A percentile compares a stretch with the other conserved stretches of the same genome.
These are phyloP conservation scores for Semnornis frantzii DNA, from an alignment of 2,113 vertebrate genomes.

Conservation along the genomic window DNA sequence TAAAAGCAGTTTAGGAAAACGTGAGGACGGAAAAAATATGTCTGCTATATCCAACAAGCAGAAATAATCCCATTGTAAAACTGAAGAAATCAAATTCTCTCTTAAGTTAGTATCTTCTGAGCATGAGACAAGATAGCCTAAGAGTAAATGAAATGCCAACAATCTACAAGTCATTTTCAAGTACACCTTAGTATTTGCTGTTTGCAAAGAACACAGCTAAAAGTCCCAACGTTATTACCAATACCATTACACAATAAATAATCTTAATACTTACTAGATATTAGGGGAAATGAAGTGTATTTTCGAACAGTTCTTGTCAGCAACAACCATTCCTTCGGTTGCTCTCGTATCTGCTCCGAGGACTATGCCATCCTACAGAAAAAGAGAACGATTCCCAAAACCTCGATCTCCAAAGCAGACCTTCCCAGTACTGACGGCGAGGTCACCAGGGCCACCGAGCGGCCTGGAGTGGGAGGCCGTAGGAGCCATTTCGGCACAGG, in stretches of 20 bases:
- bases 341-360: conserved; percentile 95
- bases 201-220: accelerated
- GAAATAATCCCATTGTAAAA: background rate
- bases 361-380: conserved; percentile 87
- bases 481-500: background rate
- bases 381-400: accelerated
- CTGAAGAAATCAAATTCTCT: accelerated
- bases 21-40: background rate
- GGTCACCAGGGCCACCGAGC: background rate
- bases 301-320: conserved; percentile 98
- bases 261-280: conserved; percentile 86
- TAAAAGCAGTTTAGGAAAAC: background rate
- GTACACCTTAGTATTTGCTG: accelerated
- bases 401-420: accelerated
- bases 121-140: background rate
- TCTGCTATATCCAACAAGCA: accelerated
- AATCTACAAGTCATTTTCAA: background rate
- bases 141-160: accelerated
- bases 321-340: conserved; percentile 95
- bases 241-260: accelerated
- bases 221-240: background rate
- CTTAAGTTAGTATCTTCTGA: background rate
- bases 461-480: background rate
- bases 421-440: accelerated
- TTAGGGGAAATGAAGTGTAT: conserved; percentile 98